These are phyloP conservation scores for Asobara japonica DNA, from an alignment of 1,140 invertebrate species.

Conservation along the genomic window DNA sequence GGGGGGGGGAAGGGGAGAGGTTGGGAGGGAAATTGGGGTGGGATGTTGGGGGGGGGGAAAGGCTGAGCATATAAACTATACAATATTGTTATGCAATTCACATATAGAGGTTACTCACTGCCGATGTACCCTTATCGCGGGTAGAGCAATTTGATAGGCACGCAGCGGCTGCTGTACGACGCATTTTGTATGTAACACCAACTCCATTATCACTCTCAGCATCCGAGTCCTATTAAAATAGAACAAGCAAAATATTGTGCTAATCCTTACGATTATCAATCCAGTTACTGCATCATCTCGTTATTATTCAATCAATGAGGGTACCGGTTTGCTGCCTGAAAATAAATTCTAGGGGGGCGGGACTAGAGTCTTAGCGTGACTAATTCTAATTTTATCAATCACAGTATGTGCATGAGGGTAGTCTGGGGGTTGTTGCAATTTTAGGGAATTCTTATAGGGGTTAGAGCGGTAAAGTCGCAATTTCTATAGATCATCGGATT, in stretches of 20 bases:
- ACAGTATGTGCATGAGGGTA: too few relatives aligned
- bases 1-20: too few relatives aligned
- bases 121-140: conserved; percentile 62
- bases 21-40: too few relatives aligned
- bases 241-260: conserved; percentile 54
- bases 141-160: conserved; percentile 64
- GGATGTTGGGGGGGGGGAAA: too few relatives aligned
- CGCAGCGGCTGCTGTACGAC: conserved; percentile 63
- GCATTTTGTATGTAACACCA: conserved; percentile 64
- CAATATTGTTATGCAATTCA: too few relatives aligned
- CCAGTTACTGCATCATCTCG: neutral
- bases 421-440: too few relatives aligned
- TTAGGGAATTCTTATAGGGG: too few relatives aligned
- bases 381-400: too few relatives aligned
- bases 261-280: conserved; percentile 54
- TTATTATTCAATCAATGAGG: neutral
- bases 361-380: too few relatives aligned
- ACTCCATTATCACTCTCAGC: conserved; percentile 63
- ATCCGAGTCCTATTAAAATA: conserved; percentile 65
- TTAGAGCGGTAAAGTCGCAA: too few relatives aligned
- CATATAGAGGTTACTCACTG: conserved; percentile 59
- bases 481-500: too few relatives aligned
- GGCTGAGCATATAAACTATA: too few relatives aligned
- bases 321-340: neutral
- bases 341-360: neutral